Evolutionary conservation across 1,140 invertebrate genomes (phyloP).

Genomic region (Drosophila nigrodunni): DNA sequence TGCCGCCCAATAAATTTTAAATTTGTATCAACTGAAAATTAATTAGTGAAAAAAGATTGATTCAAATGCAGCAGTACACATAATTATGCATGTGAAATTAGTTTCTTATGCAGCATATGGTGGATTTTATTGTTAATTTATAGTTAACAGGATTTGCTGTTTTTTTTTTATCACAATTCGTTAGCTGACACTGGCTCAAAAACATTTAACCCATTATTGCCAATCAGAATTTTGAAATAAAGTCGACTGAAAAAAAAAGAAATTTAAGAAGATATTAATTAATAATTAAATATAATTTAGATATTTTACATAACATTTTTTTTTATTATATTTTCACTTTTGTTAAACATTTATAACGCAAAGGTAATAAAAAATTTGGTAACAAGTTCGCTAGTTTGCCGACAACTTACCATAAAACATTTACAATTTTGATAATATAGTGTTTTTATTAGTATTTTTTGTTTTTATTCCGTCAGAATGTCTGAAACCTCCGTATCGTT

Average conservation of each 20-base stretch:
- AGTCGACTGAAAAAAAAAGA: slow-evolving; percentile 21
- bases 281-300: neutral
- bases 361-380: neutral
- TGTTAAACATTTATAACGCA: too few species aligned
- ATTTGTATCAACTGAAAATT: neutral
- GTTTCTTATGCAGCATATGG: neutral
- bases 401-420: slow-evolving; percentile 44
- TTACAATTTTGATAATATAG: slow-evolving; percentile 23
- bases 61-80: slow-evolving; percentile 1
- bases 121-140: neutral
- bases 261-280: neutral
- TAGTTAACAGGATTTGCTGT: neutral
- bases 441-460: neutral
- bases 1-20: slow-evolving; percentile 15
- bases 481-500: slow-evolving; percentile 17
- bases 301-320: too few species aligned
- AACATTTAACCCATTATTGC: slow-evolving; percentile 43
- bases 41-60: slow-evolving; percentile 5
- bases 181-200: slow-evolving; percentile 51
- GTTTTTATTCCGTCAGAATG: slow-evolving; percentile 30
- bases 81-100: neutral
- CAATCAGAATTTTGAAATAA: slow-evolving; percentile 50
- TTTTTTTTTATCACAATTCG: slow-evolving; percentile 8
- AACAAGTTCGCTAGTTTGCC: slow-evolving; percentile 47
- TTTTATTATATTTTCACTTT: neutral